Percentiles rank a stretch among this genome's conserved stretches.
Evolutionary conservation across 2,113 vertebrate genomes (phyloP).

Genomic region (Patagioenas fasciata): DNA sequence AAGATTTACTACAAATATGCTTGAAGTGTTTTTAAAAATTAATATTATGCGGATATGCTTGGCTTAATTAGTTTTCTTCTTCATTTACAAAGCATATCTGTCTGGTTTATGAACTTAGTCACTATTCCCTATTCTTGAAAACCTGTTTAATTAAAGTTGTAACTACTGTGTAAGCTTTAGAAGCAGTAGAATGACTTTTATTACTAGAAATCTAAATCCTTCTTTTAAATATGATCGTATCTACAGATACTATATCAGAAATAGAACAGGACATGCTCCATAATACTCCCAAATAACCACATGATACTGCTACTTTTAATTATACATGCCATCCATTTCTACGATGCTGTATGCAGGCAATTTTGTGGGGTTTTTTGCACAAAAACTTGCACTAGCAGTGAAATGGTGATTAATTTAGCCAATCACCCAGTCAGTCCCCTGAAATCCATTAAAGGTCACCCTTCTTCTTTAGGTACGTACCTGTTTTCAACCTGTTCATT

Average conservation of each 20-base stretch:
- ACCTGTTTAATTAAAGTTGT: constrained; percentile 79
- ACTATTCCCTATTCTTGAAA: constrained; percentile 67
- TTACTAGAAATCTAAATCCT: constrained; percentile 57
- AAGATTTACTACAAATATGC: constrained; percentile 74
- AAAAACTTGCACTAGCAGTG: background rate
- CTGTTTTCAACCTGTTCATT: constrained; percentile 44
- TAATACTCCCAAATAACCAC: background rate
- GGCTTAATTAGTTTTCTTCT: constrained; percentile 79
- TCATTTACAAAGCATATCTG: constrained; percentile 79
- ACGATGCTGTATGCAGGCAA: background rate
- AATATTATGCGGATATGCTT: constrained; percentile 74
- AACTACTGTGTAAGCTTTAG: constrained; percentile 71
- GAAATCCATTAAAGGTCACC: constrained; percentile 55
- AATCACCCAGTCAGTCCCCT: constrained; percentile 11
- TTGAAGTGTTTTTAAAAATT: constrained; percentile 77
- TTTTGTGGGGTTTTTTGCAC: constrained; percentile 23
- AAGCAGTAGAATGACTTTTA: constrained; percentile 70
- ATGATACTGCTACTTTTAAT: background rate
- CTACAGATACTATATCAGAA: background rate
- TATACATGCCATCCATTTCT: background rate
- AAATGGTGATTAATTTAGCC: constrained; percentile 53
- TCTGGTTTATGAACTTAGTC: constrained; percentile 75
- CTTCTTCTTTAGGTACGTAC: constrained; percentile 18
- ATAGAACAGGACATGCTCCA: background rate
- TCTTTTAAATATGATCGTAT: constrained; percentile 43